Percentiles rank a stretch among this genome's conserved stretches.
Conservation (phyloP, 2,888 invertebrate genomes). For the Kryphioiulus occultus region DNA sequence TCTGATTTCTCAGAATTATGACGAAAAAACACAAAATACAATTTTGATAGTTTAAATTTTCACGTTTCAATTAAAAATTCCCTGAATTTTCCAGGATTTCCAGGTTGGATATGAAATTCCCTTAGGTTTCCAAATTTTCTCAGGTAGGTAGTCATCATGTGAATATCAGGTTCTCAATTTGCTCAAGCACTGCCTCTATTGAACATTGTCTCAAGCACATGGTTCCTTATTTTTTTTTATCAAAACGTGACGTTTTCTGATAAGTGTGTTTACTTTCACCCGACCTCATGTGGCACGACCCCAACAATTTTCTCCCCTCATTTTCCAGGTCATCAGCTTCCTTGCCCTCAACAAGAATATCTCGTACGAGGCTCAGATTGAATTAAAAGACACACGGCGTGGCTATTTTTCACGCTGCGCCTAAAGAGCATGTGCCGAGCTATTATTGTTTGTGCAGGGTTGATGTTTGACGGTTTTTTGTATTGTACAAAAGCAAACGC, state of each 20-base stretch:
- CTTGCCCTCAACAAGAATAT: background rate
- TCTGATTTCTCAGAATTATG: no score
- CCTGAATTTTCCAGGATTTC: no score
- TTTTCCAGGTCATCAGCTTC: background rate
- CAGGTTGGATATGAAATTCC: no score
- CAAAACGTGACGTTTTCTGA: background rate
- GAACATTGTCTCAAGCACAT: no score
- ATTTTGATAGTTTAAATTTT: no score
- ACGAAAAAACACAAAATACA: no score
- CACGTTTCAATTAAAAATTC: no score
- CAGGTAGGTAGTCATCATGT: no score
- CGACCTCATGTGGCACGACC: background rate
- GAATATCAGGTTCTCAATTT: no score
- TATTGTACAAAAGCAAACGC: background rate
- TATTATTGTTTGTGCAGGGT: background rate
- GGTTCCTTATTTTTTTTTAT: background rate
- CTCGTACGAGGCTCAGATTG: background rate
- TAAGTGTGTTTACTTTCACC: conserved; percentile 12
- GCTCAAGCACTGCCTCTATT: no score
- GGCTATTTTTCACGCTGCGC: background rate
- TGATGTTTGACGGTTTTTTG: background rate
- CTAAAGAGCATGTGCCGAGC: background rate
- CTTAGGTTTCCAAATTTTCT: no score
- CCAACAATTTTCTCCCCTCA: background rate
- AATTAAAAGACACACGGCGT: conserved; percentile 6